Conservation (phyloP, 1,140 invertebrate genomes). For the Leptinotarsa defecta region DNA sequence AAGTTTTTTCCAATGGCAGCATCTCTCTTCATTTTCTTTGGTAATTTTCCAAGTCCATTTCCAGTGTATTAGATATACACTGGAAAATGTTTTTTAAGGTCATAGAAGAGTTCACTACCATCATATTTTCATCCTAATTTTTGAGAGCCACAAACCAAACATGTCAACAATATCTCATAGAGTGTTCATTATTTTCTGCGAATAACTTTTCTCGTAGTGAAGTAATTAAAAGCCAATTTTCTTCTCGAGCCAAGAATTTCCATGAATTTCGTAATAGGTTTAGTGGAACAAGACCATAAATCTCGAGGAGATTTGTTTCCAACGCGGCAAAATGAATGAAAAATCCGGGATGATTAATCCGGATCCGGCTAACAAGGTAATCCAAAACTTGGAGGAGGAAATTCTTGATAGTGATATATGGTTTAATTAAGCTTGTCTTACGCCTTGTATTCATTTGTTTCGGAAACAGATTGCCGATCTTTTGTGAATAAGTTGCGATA, state of each 20-base stretch:
- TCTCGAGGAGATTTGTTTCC: slow-evolving; percentile 43
- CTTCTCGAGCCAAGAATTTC: slow-evolving; percentile 6
- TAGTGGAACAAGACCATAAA: slow-evolving; percentile 41
- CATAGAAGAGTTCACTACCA: too few species aligned
- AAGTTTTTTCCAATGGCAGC: too few species aligned
- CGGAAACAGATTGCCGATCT: slow-evolving; percentile 52
- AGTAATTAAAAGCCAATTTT: neutral
- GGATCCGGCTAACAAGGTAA: slow-evolving; percentile 49
- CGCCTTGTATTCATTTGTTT: slow-evolving; percentile 55
- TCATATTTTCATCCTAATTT: too few species aligned
- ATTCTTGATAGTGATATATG: slow-evolving; percentile 52
- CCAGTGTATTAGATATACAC: too few species aligned
- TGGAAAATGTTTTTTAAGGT: too few species aligned
- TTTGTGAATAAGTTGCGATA: slow-evolving; percentile 36
- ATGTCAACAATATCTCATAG: too few species aligned
- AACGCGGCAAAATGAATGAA: slow-evolving; percentile 47
- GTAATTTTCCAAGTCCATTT: too few species aligned
- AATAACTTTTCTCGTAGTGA: too few species aligned
- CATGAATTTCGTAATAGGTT: slow-evolving; percentile 40
- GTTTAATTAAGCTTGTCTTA: slow-evolving; percentile 55
- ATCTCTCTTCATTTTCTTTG: too few species aligned
- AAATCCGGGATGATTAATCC: slow-evolving; percentile 53
- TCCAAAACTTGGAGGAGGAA: slow-evolving; percentile 47
- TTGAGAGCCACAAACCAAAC: too few species aligned
- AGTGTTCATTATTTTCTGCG: too few species aligned